Base-by-base conservation (phyloP, 2,888 invertebrate species). In the Creontiades dilutus region DNA sequence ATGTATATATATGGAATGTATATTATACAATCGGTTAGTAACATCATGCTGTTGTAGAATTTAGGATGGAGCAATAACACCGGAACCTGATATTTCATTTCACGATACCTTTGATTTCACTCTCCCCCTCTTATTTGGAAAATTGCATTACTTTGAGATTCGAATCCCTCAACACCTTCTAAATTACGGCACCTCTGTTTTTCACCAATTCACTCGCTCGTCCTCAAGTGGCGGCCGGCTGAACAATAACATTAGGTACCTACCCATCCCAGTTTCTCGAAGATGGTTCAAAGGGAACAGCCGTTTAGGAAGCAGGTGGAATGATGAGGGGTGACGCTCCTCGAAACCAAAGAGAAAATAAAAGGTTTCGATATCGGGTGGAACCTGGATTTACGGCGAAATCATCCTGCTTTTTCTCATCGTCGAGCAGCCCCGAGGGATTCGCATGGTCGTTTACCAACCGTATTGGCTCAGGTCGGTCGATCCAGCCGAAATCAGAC, bases 391-490 rank as follows among this genome's bases (percentile, higher is more conserved):
- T 57, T 16, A 57, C 57, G n/a, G 7, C 7, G 57, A 57, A n/a
- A 16, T 16, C 57, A 57, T 57, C 57, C 57, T 57, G 57, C 57
- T 57, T 57, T 57, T 57, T 57, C 57, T 16, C 57, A n/a, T 57
- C 52, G 52, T 11, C 2, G 14, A 11, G 52, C 2, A 12, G 16
- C 11, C 57, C n/a, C 57, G 57, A 5, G n/a, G 57, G 57, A 57
- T 57, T 57, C 57, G 57, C 57, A 57, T n/a, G 57, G n/a, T 57
- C 19, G n/a, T 57, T 57, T 57, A n/a, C 57, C 57, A 57, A 57
- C 57, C 57, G 57, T n/a, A 57, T 57, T 57, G 57, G 57, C 57
- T n/a, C 57, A n/a, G 13, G 14, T 57, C 5, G 57, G 57, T 2
- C 14, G n/a, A 16, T 57, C 5, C 57, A 0, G n/a, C n/a, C 57